Evolutionary conservation across 2,797 vertebrate species (phyloP).

Genomic region (Garrulus glandarius): DNA sequence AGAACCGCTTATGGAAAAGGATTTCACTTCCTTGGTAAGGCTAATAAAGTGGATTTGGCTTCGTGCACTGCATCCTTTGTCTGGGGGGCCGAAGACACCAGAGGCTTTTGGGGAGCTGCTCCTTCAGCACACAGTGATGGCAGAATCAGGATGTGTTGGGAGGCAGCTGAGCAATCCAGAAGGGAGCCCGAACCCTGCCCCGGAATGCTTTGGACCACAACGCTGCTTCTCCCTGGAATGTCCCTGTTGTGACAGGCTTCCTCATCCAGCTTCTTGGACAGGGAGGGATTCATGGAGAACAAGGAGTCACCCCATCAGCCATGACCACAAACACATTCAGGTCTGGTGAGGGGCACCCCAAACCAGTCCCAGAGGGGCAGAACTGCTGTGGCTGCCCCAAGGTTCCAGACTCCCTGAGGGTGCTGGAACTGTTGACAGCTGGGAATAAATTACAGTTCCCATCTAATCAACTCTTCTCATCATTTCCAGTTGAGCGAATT

Average conservation of each 20-base stretch:
- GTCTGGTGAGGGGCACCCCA: not conserved
- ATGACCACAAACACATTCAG: not conserved
- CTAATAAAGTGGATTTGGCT: not conserved
- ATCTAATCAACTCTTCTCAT: constrained; percentile 25
- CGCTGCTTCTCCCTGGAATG: not conserved
- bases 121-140: rapidly evolving
- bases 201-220: rapidly evolving
- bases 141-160: not conserved
- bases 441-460: not conserved
- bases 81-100: not conserved
- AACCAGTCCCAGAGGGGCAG: not conserved
- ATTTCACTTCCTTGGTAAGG: not conserved
- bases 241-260: not conserved
- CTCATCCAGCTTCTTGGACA: not conserved
- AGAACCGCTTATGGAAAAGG: not conserved
- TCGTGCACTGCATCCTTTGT: rapidly evolving
- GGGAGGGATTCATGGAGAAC: not conserved
- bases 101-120: not conserved
- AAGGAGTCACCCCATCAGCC: not conserved
- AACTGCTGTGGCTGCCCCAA: not conserved
- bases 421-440: not conserved
- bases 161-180: not conserved
- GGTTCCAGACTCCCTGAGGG: not conserved
- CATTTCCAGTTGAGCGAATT: constrained; percentile 13
- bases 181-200: rapidly evolving